Conservation (phyloP, 2,888 invertebrate genomes). For the Aleiodes leptofemur region DNA sequence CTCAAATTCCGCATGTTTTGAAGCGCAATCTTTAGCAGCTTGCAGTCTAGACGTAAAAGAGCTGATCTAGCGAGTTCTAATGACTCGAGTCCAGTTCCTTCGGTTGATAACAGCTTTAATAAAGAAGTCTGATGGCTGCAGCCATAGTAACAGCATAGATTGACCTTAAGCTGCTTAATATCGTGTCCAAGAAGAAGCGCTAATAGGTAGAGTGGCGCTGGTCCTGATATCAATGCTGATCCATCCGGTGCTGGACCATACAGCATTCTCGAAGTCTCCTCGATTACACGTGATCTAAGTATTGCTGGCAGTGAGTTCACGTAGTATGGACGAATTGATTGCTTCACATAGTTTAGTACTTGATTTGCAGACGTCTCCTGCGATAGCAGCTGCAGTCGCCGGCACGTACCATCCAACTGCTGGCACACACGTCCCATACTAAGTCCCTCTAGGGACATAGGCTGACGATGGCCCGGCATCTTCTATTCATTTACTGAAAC, state of each 20-base stretch:
- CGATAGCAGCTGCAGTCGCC: slow-evolving; percentile 72
- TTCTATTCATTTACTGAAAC: slow-evolving; percentile 51
- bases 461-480: slow-evolving; percentile 74
- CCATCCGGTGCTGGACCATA: slow-evolving; percentile 71
- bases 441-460: slow-evolving; percentile 71
- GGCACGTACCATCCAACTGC: slow-evolving; percentile 72
- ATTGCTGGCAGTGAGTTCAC: slow-evolving; percentile 71
- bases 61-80: slow-evolving; percentile 73
- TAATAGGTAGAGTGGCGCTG: slow-evolving; percentile 72
- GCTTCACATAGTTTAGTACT: slow-evolving; percentile 69
- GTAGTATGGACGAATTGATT: slow-evolving; percentile 72
- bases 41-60: slow-evolving; percentile 72
- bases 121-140: slow-evolving; percentile 75
- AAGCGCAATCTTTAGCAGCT: slow-evolving; percentile 71
- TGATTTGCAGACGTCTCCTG: slow-evolving; percentile 72
- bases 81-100: slow-evolving; percentile 72
- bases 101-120: slow-evolving; percentile 70
- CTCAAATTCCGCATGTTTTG: slow-evolving; percentile 69
- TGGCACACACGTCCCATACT: slow-evolving; percentile 73
- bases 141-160: slow-evolving; percentile 75
- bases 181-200: slow-evolving; percentile 73
- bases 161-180: slow-evolving; percentile 71
- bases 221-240: slow-evolving; percentile 70
- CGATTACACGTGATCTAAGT: slow-evolving; percentile 71
- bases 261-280: slow-evolving; percentile 71